A percentile compares a stretch with the other conserved stretches of the same genome.
Evolutionary conservation across 2,888 invertebrate species (phyloP).

Genomic region (Orgyia antiqua): DNA sequence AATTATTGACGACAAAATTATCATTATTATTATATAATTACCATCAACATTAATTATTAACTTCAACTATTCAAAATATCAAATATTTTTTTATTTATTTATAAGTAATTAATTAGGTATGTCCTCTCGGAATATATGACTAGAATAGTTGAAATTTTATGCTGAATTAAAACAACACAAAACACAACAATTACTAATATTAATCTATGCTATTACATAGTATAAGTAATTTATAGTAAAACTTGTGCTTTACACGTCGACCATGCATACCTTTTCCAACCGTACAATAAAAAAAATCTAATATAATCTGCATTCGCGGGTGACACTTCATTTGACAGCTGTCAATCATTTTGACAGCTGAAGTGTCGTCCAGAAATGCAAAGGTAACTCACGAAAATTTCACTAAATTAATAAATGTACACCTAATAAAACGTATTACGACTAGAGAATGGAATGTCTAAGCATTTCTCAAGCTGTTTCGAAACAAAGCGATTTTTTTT

Average conservation of each 20-base stretch:
- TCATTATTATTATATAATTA: conserved; percentile 38
- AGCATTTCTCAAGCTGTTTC: conserved; percentile 58
- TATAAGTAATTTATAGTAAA: conserved; percentile 37
- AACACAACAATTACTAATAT: conserved; percentile 61
- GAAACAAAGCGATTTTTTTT: conserved; percentile 28
- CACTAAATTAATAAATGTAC: conserved; percentile 56
- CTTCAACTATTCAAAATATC: conserved; percentile 45
- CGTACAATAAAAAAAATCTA: conserved; percentile 38
- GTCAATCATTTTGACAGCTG: conserved; percentile 14
- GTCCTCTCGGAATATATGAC: conserved; percentile 36
- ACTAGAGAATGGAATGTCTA: conserved; percentile 61
- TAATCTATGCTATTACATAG: conserved; percentile 56
- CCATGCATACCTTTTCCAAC: conserved; percentile 31
- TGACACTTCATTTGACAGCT: conserved; percentile 24
- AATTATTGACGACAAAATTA: conserved; percentile 50
- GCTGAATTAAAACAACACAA: conserved; percentile 60
- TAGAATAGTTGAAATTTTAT: conserved; percentile 54
- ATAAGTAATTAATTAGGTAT: conserved; percentile 25
- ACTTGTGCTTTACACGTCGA: conserved; percentile 57
- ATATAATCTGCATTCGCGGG: conserved; percentile 18
- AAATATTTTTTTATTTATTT: conserved; percentile 32
- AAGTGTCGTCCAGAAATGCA: conserved; percentile 34
- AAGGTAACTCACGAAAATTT: conserved; percentile 59
- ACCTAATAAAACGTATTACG: conserved; percentile 55
- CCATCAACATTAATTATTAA: conserved; percentile 35